These are phyloP conservation scores for Mirza zaza DNA, from an alignment of 2,113 vertebrate genomes.

Conservation along the genomic window DNA sequence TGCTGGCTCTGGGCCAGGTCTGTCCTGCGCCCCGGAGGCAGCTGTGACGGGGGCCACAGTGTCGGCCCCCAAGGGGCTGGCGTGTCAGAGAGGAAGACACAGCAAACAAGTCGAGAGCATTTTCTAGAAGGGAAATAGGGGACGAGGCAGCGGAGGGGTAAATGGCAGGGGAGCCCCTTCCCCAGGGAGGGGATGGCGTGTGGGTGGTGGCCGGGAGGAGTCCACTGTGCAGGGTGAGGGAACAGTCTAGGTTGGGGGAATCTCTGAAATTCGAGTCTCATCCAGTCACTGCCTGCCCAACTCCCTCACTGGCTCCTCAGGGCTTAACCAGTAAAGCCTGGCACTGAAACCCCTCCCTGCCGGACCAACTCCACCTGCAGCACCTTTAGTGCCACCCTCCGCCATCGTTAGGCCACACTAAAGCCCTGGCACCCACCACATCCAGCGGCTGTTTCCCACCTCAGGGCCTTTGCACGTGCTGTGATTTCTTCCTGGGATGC, in stretches of 20 bases:
- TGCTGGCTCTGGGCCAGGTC: background rate
- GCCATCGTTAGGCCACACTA: background rate
- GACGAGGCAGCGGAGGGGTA: background rate
- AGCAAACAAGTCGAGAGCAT: background rate
- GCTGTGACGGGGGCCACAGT: fast-evolving
- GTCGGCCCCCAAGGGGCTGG: background rate
- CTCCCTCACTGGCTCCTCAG: fast-evolving
- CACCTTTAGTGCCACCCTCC: background rate
- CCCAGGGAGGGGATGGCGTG: background rate
- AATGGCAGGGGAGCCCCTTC: background rate
- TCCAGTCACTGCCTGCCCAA: background rate
- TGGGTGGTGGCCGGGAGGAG: background rate
- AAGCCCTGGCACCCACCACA: fast-evolving
- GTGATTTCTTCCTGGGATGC: background rate
- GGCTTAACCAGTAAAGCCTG: background rate
- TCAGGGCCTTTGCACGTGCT: background rate
- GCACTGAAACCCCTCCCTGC: background rate
- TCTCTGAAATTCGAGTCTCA: background rate
- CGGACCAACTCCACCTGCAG: background rate
- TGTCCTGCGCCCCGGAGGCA: background rate
- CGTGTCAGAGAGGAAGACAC: background rate
- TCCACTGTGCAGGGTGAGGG: background rate
- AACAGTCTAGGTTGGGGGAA: background rate
- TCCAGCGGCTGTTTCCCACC: background rate
- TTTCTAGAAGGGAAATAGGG: background rate